Percentiles rank a stretch among this genome's conserved stretches.
Conservation (phyloP, 2,888 invertebrate genomes). For the Sarcophaga caerulescens region DNA sequence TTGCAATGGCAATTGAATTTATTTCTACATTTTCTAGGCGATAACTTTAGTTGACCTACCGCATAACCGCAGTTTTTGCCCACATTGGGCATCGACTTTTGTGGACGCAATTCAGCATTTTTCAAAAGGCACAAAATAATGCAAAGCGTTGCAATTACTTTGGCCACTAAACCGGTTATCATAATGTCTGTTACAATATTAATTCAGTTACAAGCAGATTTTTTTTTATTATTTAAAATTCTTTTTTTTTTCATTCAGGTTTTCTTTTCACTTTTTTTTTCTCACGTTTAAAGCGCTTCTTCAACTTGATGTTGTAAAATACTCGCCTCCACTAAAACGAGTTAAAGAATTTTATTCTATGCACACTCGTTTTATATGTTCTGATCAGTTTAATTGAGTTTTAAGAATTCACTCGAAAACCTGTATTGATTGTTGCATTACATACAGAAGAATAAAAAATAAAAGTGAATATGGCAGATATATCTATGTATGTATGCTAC, state of each 20-base stretch:
- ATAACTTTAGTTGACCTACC: slow-evolving; percentile 71
- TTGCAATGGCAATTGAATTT: neutral
- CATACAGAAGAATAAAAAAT: no score
- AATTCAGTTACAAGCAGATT: neutral
- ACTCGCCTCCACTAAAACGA: slow-evolving; percentile 43
- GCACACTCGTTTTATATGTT: no score
- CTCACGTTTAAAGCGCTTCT: neutral
- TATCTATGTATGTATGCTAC: no score
- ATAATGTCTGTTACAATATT: slow-evolving; percentile 20
- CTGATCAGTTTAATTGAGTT: no score
- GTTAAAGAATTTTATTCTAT: slow-evolving; percentile 19
- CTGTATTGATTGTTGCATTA: no score
- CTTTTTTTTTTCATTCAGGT: neutral
- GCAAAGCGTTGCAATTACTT: slow-evolving; percentile 49
- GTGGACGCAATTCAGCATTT: slow-evolving; percentile 64
- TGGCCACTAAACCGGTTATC: slow-evolving; percentile 47
- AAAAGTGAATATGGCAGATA: no score
- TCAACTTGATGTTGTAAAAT: slow-evolving; percentile 9
- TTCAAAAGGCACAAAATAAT: slow-evolving; percentile 37
- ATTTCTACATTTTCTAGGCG: slow-evolving; percentile 54
- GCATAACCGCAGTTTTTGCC: slow-evolving; percentile 74
- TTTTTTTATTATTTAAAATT: slow-evolving; percentile 23
- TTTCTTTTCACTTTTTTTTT: neutral
- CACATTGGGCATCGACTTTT: slow-evolving; percentile 68
- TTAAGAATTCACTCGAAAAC: no score